Conservation (phyloP, 2,888 invertebrate species). For the Unio pictorum region DNA sequence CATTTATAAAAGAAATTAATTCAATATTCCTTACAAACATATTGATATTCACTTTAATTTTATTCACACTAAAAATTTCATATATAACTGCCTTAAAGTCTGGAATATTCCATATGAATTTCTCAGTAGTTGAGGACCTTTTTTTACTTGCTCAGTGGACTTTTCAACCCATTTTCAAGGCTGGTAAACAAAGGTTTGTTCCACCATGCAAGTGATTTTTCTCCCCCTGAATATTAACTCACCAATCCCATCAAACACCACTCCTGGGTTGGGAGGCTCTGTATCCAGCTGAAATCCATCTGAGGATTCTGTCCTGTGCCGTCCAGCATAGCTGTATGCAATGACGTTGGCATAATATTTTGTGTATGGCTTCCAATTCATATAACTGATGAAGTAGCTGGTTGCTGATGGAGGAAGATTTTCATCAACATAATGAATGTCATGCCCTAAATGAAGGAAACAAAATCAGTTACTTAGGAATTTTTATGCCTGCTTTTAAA, state of each 20-base stretch:
- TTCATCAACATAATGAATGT: conserved; percentile 1
- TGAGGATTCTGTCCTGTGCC: conserved; percentile 14
- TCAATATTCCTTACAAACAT: too few relatives aligned
- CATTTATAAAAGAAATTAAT: too few relatives aligned
- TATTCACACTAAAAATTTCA: too few relatives aligned
- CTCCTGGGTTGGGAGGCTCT: conserved; percentile 4
- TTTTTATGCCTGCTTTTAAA: not conserved
- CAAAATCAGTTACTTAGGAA: not conserved
- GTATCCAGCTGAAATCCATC: conserved; percentile 17
- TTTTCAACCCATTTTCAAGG: too few relatives aligned
- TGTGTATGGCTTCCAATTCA: conserved; percentile 2
- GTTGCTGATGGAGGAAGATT: conserved; percentile 1
- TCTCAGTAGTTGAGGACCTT: too few relatives aligned
- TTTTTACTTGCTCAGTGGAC: too few relatives aligned
- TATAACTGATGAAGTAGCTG: conserved; percentile 1
- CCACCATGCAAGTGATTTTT: too few relatives aligned
- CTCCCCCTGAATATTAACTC: not conserved
- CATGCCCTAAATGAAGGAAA: conserved; percentile 10
- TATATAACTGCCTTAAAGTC: too few relatives aligned
- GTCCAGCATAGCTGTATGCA: conserved; percentile 12
- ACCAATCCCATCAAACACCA: conserved; percentile 19
- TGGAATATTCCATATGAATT: too few relatives aligned
- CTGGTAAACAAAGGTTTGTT: too few relatives aligned
- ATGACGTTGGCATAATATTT: conserved; percentile 18
- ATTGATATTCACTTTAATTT: too few relatives aligned